Conservation (phyloP, 2,113 vertebrate genomes). For the Sceloporus tristichus region DNA sequence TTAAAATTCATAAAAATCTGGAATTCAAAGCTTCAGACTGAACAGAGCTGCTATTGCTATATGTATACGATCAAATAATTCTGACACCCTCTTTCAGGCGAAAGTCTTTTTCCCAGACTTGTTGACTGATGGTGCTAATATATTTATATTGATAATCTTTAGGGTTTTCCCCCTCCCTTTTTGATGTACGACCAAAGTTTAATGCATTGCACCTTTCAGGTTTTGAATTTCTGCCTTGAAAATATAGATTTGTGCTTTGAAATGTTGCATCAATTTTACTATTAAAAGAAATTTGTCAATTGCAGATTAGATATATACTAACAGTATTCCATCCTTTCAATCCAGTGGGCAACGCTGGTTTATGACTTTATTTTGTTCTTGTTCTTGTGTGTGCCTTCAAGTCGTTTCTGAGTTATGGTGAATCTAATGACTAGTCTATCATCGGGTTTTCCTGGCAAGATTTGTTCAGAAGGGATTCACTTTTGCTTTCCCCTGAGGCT, state of each 20-base stretch:
- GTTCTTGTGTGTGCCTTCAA: too few relatives aligned
- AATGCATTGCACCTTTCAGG: not conserved
- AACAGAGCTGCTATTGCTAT: not conserved
- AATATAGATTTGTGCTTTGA: not conserved
- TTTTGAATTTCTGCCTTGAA: not conserved
- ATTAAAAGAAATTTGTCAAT: not conserved
- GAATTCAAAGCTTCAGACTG: not conserved
- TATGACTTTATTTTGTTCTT: not conserved
- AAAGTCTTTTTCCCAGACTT: not conserved
- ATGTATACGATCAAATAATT: conserved; percentile 8
- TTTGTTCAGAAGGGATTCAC: too few relatives aligned
- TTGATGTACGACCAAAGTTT: not conserved
- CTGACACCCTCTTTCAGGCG: not conserved
- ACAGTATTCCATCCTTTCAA: not conserved
- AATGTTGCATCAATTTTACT: not conserved
- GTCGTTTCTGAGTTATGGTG: too few relatives aligned
- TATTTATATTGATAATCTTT: not conserved
- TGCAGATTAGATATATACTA: not conserved
- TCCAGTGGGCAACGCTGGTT: not conserved
- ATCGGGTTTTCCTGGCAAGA: too few relatives aligned
- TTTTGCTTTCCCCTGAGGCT: too few relatives aligned
- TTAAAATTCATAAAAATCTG: conserved; percentile 14
- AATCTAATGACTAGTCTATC: too few relatives aligned
- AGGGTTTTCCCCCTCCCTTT: not conserved
- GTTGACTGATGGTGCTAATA: not conserved